phyloP scores from a whole-genome alignment of 2,113 vertebrate species.

The Chroicocephalus ridibundus region DNA sequence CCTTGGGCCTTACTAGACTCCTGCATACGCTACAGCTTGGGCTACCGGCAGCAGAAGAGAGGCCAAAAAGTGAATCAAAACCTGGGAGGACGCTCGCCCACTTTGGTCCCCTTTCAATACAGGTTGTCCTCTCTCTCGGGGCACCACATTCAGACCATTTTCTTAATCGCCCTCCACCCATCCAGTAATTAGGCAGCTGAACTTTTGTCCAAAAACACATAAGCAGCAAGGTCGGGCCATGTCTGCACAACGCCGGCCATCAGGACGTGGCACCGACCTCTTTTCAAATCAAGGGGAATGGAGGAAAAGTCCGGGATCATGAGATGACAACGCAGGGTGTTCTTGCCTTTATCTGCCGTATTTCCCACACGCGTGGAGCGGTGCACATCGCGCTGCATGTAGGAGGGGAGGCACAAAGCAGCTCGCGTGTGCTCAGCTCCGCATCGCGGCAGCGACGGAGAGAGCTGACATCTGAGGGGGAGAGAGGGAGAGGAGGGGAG shows the following conservation, averaged over 20 bases:
- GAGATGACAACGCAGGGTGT: not conserved
- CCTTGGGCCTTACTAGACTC: not conserved
- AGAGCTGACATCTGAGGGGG: not conserved
- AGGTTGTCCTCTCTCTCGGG: not conserved
- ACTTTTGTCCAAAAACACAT: not conserved
- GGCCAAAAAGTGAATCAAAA: not conserved
- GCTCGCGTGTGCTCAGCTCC: not conserved
- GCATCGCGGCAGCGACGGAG: not conserved
- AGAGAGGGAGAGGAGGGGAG: not conserved
- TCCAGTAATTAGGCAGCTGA: not conserved
- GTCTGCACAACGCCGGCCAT: not conserved
- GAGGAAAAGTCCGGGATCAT: not conserved
- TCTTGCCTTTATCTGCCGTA: not conserved
- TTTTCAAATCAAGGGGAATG: not conserved
- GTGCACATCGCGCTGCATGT: not conserved
- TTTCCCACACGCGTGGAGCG: not conserved
- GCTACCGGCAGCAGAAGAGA: not conserved
- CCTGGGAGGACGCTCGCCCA: not conserved
- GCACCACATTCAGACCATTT: rapidly evolving
- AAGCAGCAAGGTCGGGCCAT: not conserved
- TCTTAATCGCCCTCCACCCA: not conserved
- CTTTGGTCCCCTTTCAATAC: not conserved
- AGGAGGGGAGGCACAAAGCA: conserved; percentile 12
- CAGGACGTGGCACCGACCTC: not conserved
- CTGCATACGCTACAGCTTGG: not conserved